Conservation (phyloP, 2,888 invertebrate species). For the Stomorhina lunata region DNA sequence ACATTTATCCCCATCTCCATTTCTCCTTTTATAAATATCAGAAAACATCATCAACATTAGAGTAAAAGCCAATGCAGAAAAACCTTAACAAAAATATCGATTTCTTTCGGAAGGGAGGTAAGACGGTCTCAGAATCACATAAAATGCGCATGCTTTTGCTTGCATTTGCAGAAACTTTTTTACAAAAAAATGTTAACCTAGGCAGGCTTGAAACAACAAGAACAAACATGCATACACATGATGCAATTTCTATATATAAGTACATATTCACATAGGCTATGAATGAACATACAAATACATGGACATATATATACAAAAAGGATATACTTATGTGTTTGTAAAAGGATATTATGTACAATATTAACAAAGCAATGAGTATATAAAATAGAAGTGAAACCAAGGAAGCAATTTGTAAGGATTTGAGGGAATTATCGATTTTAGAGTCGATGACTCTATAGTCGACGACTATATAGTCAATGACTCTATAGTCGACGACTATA, state of each 20-base stretch:
- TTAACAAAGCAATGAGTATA: background rate
- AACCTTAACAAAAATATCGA: conserved; percentile 61
- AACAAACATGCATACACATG: conserved; percentile 11
- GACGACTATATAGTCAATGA: no score
- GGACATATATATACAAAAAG: background rate
- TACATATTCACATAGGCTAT: background rate
- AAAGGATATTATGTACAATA: background rate
- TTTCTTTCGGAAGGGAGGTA: conserved; percentile 37
- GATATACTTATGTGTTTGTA: background rate
- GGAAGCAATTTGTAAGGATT: background rate
- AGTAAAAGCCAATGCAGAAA: conserved; percentile 4
- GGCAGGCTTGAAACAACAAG: conserved; percentile 34
- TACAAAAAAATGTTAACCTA: conserved; percentile 64
- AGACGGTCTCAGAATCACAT: conserved; percentile 16
- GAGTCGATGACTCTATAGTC: no score
- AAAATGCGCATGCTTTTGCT: conserved; percentile 54
- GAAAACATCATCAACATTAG: background rate
- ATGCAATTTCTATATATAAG: conserved; percentile 27
- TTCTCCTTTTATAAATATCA: background rate
- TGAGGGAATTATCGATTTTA: background rate
- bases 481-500: no score
- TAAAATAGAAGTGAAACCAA: no score
- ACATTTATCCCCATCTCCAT: conserved; percentile 7
- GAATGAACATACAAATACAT: conserved; percentile 23
- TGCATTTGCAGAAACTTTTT: conserved; percentile 55